Base-by-base conservation (phyloP, 1,140 invertebrate genomes). In the Conus ventricosus region DNA sequence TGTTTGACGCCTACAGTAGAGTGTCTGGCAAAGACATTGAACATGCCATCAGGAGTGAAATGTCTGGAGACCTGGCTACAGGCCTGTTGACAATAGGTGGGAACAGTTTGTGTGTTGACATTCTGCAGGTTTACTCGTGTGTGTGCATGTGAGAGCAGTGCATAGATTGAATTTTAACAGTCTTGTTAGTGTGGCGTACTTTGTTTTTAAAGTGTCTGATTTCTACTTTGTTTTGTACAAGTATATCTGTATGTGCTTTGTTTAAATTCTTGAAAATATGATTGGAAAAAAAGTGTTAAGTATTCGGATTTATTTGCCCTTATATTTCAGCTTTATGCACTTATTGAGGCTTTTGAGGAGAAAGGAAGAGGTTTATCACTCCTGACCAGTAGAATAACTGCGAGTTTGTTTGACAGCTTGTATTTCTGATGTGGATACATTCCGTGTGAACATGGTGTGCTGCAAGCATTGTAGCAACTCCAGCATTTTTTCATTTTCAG, bases 1-100 rank as follows among this genome's bases (percentile, higher is more conserved):
- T 95, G 53, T 95, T 95, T 93, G 93, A 94, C 85, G 94, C 93
- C 20, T 95, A 95, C 87, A 84, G 91, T 20, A 91, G 89, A 63
- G 81, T 94, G 10, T 87, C 92, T 55, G 92, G 92, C 27, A 90
- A 93, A 80, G 92, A 93, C 63, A 93, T 95, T 13, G 94, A 95
- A 86, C 85, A 93, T 39, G 92, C 93, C 6, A 93, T 95, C 25
- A 93, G 92, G 88, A 93, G 90, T 87, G 95, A 95, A 92, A 95
- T 95, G 94, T 95, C 94, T 89, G 95, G 95, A n/a, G 93, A 95
- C 85, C 82, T 95, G 54, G 91, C 91, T 39, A 91, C 92, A 83
- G 94, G 94, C 85, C 93, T 95, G 91, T 63, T 94, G 5, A 91
- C 95, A 39, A 92, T 95, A 54, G 91, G 95, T 95, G 90, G 91